phyloP scores from a whole-genome alignment of 2,888 invertebrate genomes.

The Caenorhabditis japonica region DNA sequence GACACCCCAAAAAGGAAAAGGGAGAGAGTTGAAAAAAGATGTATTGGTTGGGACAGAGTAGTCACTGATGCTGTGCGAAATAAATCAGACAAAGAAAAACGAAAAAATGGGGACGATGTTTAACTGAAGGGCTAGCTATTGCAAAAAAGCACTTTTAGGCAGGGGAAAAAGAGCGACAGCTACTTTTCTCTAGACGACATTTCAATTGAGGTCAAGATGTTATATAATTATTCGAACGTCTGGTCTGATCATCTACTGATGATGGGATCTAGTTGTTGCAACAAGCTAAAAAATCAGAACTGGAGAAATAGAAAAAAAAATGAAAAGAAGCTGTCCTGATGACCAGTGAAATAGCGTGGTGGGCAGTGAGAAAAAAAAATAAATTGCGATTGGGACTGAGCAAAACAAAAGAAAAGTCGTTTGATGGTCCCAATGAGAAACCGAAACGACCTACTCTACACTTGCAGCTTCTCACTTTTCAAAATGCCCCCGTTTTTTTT shows the following conservation, averaged over 20 bases:
- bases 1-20: constrained; percentile 1
- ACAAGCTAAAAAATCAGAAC: constrained; percentile 18
- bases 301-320: constrained; percentile 8
- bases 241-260: too few species aligned
- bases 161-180: constrained; percentile 2
- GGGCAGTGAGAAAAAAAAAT: too few species aligned
- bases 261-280: too few species aligned
- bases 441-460: constrained; percentile 51
- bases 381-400: constrained; percentile 22
- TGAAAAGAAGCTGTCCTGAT: constrained; percentile 20
- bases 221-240: constrained; percentile 7
- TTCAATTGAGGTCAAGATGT: constrained; percentile 12
- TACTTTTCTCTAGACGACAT: background rate
- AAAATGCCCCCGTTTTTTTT: constrained; percentile 24
- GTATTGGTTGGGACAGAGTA: background rate
- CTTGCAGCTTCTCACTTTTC: constrained; percentile 54
- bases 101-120: background rate
- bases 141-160: constrained; percentile 13
- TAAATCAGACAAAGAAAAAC: constrained; percentile 24
- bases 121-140: background rate
- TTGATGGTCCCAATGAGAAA: constrained; percentile 54
- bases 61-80: constrained; percentile 24
- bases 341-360: constrained; percentile 26
- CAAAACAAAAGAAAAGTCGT: constrained; percentile 48
- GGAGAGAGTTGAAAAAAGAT: background rate